Evolutionary conservation across 1,140 invertebrate species (phyloP), one percentile per base, ranked within the genome.

Genomic region (Drosophila sproati): DNA sequence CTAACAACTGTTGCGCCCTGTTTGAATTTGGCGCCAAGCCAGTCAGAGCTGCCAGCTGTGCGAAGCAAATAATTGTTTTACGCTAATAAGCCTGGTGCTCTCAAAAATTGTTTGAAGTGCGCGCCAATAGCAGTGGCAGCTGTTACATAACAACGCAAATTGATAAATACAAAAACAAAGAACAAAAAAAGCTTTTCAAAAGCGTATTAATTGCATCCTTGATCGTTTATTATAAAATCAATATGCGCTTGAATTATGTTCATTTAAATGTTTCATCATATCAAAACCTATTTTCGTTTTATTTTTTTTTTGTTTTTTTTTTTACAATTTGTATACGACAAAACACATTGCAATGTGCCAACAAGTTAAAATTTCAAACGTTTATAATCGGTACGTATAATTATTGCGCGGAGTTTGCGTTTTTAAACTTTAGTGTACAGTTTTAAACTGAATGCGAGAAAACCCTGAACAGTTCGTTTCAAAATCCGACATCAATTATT

Each of bases 351-450:
- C 80, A 83, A 83, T 83, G 80, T 83, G 80, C 80, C 78, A 83
- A 87, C 82, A 87, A 87, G 76, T 87, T 87, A 87, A 87, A 87
- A 87, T 87, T 82, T 86, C 78, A 78, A 87, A 86, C 82, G 77
- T 73, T 79, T 77, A 77, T 79, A 86, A 77, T 85, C 50, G 57
- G 72, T 73, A 48, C 77, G 43, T 78, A 75, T 73, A 63, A 64
- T 74, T 69, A 62, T 70, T 82, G 77, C 80, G 83, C 80, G 73
- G 66, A 87, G 74, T 87, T 75, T 81, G 82, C 78, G 56, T 60
- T 80, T 73, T 77, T 85, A 55, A 66, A 80, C 35, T 70, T 87
- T 82, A 78, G 56, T 87, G 20, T 76, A 73, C 85, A 87, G 85
- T 88, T 88, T 88, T 70, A 10, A 87, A 88, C 82, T 87, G 85